Percentiles rank a stretch among this genome's conserved stretches.
These are phyloP conservation scores for Vollenhovia emeryi DNA, from an alignment of 1,140 invertebrate species.

Conservation along the genomic window DNA sequence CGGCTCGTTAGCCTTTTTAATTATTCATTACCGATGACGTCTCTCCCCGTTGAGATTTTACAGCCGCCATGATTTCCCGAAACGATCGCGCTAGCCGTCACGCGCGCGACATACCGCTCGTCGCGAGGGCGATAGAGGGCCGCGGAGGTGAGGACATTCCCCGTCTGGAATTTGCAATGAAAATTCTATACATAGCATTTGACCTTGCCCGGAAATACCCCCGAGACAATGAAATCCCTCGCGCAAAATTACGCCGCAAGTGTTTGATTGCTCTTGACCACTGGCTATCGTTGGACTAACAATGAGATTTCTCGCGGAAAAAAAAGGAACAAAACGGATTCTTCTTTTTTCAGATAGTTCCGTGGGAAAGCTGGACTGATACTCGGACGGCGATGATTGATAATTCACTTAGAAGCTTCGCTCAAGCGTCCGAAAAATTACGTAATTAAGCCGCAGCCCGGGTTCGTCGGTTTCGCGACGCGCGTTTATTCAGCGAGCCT, in stretches of 20 bases:
- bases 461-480: not conserved
- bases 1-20: constrained; percentile 10
- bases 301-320: not conserved
- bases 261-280: not conserved
- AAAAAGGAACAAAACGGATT: not conserved
- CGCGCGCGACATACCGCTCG: not conserved
- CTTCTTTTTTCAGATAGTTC: not conserved
- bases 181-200: not conserved
- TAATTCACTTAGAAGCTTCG: constrained; percentile 1
- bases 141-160: not conserved
- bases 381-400: not conserved
- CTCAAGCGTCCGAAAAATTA: not conserved
- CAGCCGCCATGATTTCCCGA: constrained; percentile 15
- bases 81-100: not conserved
- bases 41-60: not conserved
- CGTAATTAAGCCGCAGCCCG: not conserved
- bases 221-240: not conserved
- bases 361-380: not conserved
- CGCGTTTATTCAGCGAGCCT: constrained; percentile 1
- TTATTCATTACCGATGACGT: constrained; percentile 25
- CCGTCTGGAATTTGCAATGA: not conserved
- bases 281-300: not conserved
- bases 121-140: not conserved
- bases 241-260: not conserved
- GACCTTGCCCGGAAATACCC: not conserved